phyloP scores from a whole-genome alignment of 2,888 invertebrate genomes.

The Pseudococcus jackbeardsleyi region DNA sequence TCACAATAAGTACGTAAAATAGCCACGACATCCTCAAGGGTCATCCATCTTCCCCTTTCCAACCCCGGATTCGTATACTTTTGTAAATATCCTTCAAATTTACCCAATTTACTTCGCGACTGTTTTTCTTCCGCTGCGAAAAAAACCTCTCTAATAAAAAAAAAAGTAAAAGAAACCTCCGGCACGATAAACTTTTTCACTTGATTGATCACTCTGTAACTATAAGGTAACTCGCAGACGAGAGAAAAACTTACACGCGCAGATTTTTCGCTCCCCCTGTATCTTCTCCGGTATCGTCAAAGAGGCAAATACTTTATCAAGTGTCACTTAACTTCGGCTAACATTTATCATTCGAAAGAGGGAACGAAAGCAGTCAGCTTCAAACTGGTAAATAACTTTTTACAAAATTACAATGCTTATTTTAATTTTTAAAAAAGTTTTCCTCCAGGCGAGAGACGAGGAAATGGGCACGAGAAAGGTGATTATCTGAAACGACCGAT shows the following conservation, averaged over 20 bases:
- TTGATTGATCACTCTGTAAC: slow-evolving; percentile 15
- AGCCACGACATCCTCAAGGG: not conserved
- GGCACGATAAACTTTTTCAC: slow-evolving; percentile 22
- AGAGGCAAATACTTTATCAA: slow-evolving; percentile 31
- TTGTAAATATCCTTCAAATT: slow-evolving; percentile 15
- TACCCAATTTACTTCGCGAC: slow-evolving; percentile 5
- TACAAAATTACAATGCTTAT: slow-evolving; percentile 20
- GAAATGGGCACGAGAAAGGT: slow-evolving; percentile 16
- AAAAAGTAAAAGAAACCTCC: not conserved
- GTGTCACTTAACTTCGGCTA: slow-evolving; percentile 34
- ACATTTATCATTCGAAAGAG: slow-evolving; percentile 6
- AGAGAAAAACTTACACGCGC: slow-evolving; percentile 29
- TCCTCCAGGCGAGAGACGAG: not conserved
- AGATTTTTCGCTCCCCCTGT: not conserved
- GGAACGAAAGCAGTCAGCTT: not conserved
- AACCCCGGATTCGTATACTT: not conserved
- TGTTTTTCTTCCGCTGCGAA: not conserved
- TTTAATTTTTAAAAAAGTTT: slow-evolving; percentile 22
- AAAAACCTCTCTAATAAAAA: slow-evolving; percentile 10
- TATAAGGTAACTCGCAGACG: not conserved
- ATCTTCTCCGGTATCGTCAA: not conserved
- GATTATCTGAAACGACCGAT: slow-evolving; percentile 17
- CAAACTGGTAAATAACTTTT: slow-evolving; percentile 16
- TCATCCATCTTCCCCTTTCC: not conserved
- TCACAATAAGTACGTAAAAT: not conserved